Conservation (phyloP, 2,113 vertebrate species). For the Heterotilapia buettikoferi region DNA sequence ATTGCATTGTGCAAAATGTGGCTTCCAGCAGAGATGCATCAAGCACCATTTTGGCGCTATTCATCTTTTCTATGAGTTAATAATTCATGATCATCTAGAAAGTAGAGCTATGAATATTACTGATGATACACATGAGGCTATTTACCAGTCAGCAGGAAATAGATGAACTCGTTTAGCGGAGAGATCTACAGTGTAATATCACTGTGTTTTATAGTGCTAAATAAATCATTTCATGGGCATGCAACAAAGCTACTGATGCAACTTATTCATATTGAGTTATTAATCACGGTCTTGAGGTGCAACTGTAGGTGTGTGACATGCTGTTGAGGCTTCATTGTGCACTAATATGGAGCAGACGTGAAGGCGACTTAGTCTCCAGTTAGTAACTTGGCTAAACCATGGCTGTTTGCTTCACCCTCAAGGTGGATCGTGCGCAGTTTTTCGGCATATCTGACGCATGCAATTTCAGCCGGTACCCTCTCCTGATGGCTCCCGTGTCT, state of each 20-base stretch:
- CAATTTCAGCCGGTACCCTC: background rate
- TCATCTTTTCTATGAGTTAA: slow-evolving; percentile 63
- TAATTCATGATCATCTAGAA: slow-evolving; percentile 70
- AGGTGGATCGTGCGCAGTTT: background rate
- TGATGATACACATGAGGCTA: slow-evolving; percentile 70
- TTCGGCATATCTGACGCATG: background rate
- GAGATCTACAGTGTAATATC: slow-evolving; percentile 46
- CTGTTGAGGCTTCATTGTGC: background rate
- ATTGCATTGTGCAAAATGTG: slow-evolving; percentile 29
- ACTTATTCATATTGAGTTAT: slow-evolving; percentile 6
- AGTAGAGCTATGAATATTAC: slow-evolving; percentile 67
- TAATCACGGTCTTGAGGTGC: background rate
- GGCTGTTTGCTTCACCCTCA: background rate
- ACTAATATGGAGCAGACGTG: background rate
- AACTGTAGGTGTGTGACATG: background rate
- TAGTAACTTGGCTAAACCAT: background rate
- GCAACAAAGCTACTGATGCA: slow-evolving; percentile 15
- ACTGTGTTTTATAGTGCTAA: slow-evolving; percentile 38
- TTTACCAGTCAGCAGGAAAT: slow-evolving; percentile 68
- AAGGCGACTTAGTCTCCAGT: background rate
- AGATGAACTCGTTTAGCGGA: slow-evolving; percentile 56
- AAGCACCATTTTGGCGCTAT: slow-evolving; percentile 55
- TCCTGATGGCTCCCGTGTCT: background rate
- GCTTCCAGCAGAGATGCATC: slow-evolving; percentile 47
- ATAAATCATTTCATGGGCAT: slow-evolving; percentile 40